Evolutionary conservation across 2,113 vertebrate species (phyloP), one percentile per base, ranked within the genome.

Genomic region (Rhegmatorhina hoffmannsi): DNA sequence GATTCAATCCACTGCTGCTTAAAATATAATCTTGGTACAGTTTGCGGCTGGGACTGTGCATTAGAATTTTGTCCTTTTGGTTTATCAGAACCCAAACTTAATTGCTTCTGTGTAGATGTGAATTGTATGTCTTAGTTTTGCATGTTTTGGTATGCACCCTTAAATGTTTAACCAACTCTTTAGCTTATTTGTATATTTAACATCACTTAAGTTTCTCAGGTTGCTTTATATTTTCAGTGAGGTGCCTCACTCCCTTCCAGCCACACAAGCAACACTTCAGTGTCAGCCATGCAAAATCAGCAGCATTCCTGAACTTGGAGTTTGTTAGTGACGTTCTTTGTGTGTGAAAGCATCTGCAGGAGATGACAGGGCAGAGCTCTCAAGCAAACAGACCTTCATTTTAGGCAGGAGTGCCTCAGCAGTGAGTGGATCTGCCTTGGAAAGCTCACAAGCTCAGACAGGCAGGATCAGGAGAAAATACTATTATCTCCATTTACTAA

Each of bases 11-110:
- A 62, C 64, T 74, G 44, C 53, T 62, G 47, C 70, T 95, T 83
- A 75, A 93, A 96, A 93, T 96, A 91, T 62, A 85, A 74, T 55
- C 56, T 93, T 70, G 38, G 70, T 92, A 8, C 58, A 50, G 43
- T 60, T 47, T 80, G 55, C 62, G 62, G 74, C 62, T 82, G 67
- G 59, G 18, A 16, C 31, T 74, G 21, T 88, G 81, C 47, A 33
- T 93, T 93, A 76, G 46, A 92, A 87, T 85, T 79, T 89, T 56
- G 40, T 33, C 25, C 31, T 53, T 75, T 73, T 60, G 33, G n/a
- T 17, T 68, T 88, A 79, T 43, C n/a, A 34, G 62, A 77, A 44
- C 19, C 18, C 52, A 52, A 31, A 87, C 17, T 47, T 86, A 62
- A 69, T 58, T 77, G 14, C 63, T 46, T 64, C 26, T 33, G 7